Base-by-base conservation (phyloP, 2,888 invertebrate genomes). In the Chymomyza caudatula region DNA sequence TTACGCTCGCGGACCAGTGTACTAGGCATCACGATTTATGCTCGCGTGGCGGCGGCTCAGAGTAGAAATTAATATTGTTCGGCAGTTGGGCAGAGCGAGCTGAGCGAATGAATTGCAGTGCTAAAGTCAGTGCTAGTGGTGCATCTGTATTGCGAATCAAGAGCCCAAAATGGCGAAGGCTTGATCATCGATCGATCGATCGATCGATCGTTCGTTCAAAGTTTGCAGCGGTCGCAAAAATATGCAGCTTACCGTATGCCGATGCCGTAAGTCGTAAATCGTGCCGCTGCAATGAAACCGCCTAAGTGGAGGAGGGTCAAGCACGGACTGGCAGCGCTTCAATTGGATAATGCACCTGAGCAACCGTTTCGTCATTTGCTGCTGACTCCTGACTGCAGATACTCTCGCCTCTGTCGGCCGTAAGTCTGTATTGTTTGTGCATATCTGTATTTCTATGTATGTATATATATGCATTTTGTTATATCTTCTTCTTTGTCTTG, bases 341-440 rank as follows among this genome's bases (percentile, higher is more conserved):
- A 85, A 80, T 85, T 85, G 84, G 79, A 83, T 82, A 83, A 84
- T 83, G 76, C 82, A 84, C 80, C 83, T 83, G 83, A 85, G 82
- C 82, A 76, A 67, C 84, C 72, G 73, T 75, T 82, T 78, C 73
- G 61, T 73, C 69, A 72, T 68, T 70, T 71, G 69, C 69, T 67
- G 67, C 63, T 57, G 56, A 11, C 51, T 49, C 29, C 49, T 59
- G 65, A 11, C 67, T 61, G 29, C 37, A 42, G 56, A 5, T 59
- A 23, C 19, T 15, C 25, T 37, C 29, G 29, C 29, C 29, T 37
- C 29, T 37, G 29, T 37, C 29, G 11, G 29, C 29, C 17, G 25
- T 59, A 55, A 54, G 42, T 17, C 47, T 42, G 56, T 42, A 53
- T 44, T 3, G 23, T 19, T 22, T 47, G 42, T 23, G 47, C 54